A percentile compares a stretch with the other conserved stretches of the same genome.
Evolutionary conservation across 2,113 vertebrate genomes (phyloP).

Genomic region (Halcyon senegalensis): DNA sequence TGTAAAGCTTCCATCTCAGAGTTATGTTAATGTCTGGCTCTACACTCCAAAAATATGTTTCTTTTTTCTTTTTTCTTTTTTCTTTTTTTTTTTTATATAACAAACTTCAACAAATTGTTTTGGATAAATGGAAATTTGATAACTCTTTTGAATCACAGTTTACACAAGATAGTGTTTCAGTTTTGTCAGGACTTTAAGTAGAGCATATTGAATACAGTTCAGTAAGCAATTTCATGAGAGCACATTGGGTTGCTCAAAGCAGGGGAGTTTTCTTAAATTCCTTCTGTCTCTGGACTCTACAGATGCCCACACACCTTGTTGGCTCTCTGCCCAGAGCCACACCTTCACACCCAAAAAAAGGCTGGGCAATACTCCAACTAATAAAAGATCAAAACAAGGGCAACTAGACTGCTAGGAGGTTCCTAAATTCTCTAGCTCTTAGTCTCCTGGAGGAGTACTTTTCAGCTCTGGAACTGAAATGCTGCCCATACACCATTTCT

Average conservation of each 20-base stretch:
- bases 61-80: neutral
- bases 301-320: constrained; percentile 15
- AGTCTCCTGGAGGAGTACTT: neutral
- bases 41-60: neutral
- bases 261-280: constrained; percentile 13
- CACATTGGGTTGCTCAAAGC: neutral
- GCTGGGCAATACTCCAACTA: neutral
- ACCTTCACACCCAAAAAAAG: neutral
- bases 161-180: constrained; percentile 30
- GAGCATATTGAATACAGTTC: neutral
- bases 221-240: neutral
- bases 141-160: constrained; percentile 20
- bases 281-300: neutral
- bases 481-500: neutral
- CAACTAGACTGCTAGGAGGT: neutral
- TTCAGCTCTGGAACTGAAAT: neutral
- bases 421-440: neutral
- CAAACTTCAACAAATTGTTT: constrained; percentile 26
- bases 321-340: neutral
- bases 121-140: neutral
- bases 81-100: neutral
- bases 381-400: constrained; percentile 8
- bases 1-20: constrained; percentile 7
- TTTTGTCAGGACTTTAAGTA: neutral
- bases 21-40: neutral